These are phyloP conservation scores for Allophyes oxyacanthae DNA, from an alignment of 2,888 invertebrate genomes.

Conservation along the genomic window DNA sequence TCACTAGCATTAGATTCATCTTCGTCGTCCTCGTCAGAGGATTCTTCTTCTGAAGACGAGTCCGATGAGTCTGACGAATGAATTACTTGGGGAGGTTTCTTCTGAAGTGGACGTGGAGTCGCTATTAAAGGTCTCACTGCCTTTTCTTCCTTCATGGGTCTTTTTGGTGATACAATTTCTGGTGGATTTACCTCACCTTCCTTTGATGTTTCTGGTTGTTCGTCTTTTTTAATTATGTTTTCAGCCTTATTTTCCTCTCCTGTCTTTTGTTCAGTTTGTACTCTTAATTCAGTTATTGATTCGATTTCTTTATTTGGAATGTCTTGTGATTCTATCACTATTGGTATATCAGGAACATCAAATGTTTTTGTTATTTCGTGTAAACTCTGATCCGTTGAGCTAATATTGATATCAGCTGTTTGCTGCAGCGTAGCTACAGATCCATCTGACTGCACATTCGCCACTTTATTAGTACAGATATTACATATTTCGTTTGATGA, in stretches of 20 bases:
- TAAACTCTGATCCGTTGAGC: conserved; percentile 2
- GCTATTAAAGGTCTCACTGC: conserved; percentile 89
- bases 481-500: conserved; percentile 12
- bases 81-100: conserved; percentile 81
- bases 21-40: conserved; percentile 77
- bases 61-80: conserved; percentile 82
- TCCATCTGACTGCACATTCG: not conserved
- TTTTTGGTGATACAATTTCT: conserved; percentile 54
- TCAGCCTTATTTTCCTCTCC: conserved; percentile 72
- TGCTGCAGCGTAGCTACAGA: not conserved
- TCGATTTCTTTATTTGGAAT: conserved; percentile 71
- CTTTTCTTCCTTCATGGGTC: conserved; percentile 87
- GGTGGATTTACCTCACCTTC: conserved; percentile 47
- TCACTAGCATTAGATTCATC: conserved; percentile 83
- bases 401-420: conserved; percentile 4
- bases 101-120: conserved; percentile 90
- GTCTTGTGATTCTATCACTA: conserved; percentile 66
- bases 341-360: conserved; percentile 39
- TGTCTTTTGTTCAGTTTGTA: conserved; percentile 52
- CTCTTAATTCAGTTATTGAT: conserved; percentile 48
- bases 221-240: conserved; percentile 52
- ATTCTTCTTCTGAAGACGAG: conserved; percentile 83
- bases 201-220: conserved; percentile 57
- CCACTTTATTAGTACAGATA: conserved; percentile 4
- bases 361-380: conserved; percentile 9